Percentiles rank a stretch among this genome's conserved stretches.
phyloP scores from a whole-genome alignment of 53 echinoderm and acorn worm species.

The Echinarachnius parma region DNA sequence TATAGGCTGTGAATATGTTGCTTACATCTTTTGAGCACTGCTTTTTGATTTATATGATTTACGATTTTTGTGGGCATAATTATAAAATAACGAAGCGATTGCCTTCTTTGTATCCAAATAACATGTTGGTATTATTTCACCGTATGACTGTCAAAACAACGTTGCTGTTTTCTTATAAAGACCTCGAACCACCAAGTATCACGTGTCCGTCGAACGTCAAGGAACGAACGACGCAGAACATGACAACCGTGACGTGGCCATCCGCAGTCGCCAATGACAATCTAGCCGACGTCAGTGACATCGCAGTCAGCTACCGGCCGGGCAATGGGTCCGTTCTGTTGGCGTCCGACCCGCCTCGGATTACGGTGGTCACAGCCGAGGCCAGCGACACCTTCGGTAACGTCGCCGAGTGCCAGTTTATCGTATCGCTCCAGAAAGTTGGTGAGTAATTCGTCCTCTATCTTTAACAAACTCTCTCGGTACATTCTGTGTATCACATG shows the following conservation, averaged over 20 bases:
- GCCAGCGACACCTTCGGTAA: slow-evolving; percentile 57
- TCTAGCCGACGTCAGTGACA: slow-evolving; percentile 34
- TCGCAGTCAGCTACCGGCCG: slow-evolving; percentile 45
- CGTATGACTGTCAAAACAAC: too few relatives aligned
- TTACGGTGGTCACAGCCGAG: slow-evolving; percentile 38
- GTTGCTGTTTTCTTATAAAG: too few relatives aligned
- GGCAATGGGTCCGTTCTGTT: slow-evolving; percentile 43
- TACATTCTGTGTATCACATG: neutral
- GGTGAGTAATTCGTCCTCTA: neutral
- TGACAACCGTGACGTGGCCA: slow-evolving; percentile 39
- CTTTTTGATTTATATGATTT: too few relatives aligned
- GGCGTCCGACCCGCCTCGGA: slow-evolving; percentile 31
- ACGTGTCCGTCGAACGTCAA: slow-evolving; percentile 44
- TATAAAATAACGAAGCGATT: too few relatives aligned
- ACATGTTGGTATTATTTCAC: too few relatives aligned
- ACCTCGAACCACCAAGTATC: slow-evolving; percentile 50
- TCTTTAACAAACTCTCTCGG: neutral
- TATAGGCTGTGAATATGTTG: too few relatives aligned
- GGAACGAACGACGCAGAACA: slow-evolving; percentile 34
- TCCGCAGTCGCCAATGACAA: slow-evolving; percentile 53
- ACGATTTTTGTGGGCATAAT: too few relatives aligned
- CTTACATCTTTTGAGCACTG: too few relatives aligned
- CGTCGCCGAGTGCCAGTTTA: slow-evolving; percentile 49
- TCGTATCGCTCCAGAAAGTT: slow-evolving; percentile 25
- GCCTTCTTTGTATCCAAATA: too few relatives aligned